Conservation (phyloP, 1,140 invertebrate genomes). For the Hycleus phaleratus region DNA sequence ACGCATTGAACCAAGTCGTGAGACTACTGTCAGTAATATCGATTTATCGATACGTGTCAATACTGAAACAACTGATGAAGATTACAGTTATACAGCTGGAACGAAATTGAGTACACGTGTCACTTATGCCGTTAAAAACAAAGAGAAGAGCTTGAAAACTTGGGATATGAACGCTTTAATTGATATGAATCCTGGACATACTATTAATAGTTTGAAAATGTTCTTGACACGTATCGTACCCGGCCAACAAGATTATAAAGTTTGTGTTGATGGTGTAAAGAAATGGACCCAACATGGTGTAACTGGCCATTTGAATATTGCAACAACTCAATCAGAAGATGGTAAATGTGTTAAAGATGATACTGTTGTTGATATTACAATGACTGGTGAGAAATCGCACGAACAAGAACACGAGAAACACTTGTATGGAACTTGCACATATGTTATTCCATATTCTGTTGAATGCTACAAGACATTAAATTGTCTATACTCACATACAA, state of each 20-base stretch:
- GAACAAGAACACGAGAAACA: conserved; percentile 22
- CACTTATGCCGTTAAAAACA: conserved; percentile 24
- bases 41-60: conserved; percentile 25
- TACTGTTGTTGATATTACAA: conserved; percentile 19
- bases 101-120: conserved; percentile 19
- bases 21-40: conserved; percentile 21
- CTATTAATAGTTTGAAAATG: conserved; percentile 31
- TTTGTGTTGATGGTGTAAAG: conserved; percentile 38
- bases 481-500: conserved; percentile 17
- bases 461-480: conserved; percentile 7
- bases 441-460: conserved; percentile 9
- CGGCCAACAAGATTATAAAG: conserved; percentile 36
- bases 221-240: conserved; percentile 33
- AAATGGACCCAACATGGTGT: conserved; percentile 34
- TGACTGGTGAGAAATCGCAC: conserved; percentile 16
- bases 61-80: conserved; percentile 8
- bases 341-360: conserved; percentile 28
- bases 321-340: conserved; percentile 32
- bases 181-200: conserved; percentile 31
- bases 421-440: conserved; percentile 16
- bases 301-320: conserved; percentile 31
- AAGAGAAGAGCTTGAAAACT: conserved; percentile 26
- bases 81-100: conserved; percentile 5
- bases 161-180: conserved; percentile 38
- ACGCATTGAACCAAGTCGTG: conserved; percentile 12